phyloP scores from a whole-genome alignment of 1,140 invertebrate species.

The Heliconius eleuchia region DNA sequence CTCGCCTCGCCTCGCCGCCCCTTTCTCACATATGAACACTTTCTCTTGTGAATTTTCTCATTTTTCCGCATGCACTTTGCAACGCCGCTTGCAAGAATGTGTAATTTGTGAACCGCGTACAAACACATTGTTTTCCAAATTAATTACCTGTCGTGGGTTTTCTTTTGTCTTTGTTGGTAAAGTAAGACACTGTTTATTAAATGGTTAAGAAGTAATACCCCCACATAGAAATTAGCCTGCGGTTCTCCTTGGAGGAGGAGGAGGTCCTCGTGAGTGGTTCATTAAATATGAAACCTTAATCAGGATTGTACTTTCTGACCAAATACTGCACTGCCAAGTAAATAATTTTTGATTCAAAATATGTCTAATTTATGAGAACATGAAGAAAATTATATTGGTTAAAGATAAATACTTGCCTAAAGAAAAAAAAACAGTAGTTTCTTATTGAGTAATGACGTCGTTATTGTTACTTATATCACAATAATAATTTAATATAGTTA shows the following conservation, averaged over 20 bases:
- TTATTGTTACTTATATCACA: too few relatives aligned
- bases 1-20: slow-evolving; percentile 55
- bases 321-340: background rate
- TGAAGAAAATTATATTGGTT: background rate
- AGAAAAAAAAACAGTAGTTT: too few relatives aligned
- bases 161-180: slow-evolving; percentile 45
- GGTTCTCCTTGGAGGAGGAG: slow-evolving; percentile 46
- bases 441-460: too few relatives aligned
- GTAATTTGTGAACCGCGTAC: slow-evolving; percentile 42
- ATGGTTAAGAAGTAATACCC: slow-evolving; percentile 51
- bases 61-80: slow-evolving; percentile 64
- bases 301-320: slow-evolving; percentile 51
- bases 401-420: too few relatives aligned
- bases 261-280: slow-evolving; percentile 66
- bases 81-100: slow-evolving; percentile 46
- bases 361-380: background rate
- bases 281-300: slow-evolving; percentile 78
- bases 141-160: slow-evolving; percentile 46
- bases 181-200: slow-evolving; percentile 50
- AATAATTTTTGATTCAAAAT: background rate
- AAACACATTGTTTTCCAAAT: slow-evolving; percentile 45
- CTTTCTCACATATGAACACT: slow-evolving; percentile 73
- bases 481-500: background rate
- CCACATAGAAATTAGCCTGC: slow-evolving; percentile 75
- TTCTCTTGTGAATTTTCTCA: slow-evolving; percentile 72